phyloP scores from a whole-genome alignment of 2,113 vertebrate species.

The Fulmarus glacialis region DNA sequence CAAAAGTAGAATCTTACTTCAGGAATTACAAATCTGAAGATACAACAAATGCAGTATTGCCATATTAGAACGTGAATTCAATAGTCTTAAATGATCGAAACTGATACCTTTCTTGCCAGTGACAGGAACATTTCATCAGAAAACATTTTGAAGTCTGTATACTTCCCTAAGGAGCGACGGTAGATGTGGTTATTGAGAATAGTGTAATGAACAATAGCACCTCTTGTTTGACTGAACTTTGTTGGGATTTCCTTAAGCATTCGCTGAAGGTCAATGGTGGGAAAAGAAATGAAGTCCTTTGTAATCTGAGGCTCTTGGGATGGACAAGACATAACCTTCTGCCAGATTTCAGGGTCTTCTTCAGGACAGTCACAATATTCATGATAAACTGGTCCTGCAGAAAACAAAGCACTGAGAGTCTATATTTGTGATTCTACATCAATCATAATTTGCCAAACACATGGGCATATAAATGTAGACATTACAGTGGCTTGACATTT shows the following conservation, averaged over 20 bases:
- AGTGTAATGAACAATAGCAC: slow-evolving; percentile 90
- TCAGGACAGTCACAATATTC: slow-evolving; percentile 91
- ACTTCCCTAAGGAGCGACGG: slow-evolving; percentile 87
- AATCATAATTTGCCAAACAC: not conserved
- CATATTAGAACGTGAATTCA: not conserved
- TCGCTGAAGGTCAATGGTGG: slow-evolving; percentile 81
- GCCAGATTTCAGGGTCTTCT: slow-evolving; percentile 77
- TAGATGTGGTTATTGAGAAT: slow-evolving; percentile 84
- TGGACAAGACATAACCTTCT: slow-evolving; percentile 81
- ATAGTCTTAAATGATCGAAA: not conserved
- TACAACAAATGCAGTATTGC: not conserved
- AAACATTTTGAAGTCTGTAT: slow-evolving; percentile 98
- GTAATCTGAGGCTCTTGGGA: slow-evolving; percentile 81
- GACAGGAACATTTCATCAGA: slow-evolving; percentile 93
- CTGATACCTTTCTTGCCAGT: slow-evolving; percentile 86
- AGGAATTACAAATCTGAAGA: not conserved
- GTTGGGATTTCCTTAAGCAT: slow-evolving; percentile 85
- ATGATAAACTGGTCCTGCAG: slow-evolving; percentile 87
- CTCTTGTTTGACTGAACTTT: slow-evolving; percentile 80
- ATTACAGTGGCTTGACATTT: not conserved
- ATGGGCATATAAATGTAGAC: not conserved
- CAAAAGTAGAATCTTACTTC: not conserved
- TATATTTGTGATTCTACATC: not conserved
- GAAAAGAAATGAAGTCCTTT: slow-evolving; percentile 85
- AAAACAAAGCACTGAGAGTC: not conserved